Evolutionary conservation across 2,888 invertebrate species (phyloP).

Genomic region (Lycophotia porphyrea): DNA sequence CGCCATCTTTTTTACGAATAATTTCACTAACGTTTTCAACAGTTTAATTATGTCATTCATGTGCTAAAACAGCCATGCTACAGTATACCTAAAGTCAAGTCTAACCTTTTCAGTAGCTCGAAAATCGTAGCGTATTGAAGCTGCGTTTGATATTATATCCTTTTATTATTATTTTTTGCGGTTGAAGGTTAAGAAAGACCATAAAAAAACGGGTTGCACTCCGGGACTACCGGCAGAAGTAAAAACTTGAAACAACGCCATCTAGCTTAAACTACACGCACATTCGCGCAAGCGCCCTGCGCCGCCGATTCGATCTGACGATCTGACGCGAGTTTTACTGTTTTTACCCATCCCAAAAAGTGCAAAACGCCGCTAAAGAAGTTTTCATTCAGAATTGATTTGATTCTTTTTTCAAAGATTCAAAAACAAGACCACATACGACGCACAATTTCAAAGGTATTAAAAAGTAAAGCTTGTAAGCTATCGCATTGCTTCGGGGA

Average conservation of each 20-base stretch:
- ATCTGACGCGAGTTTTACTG: too few species aligned
- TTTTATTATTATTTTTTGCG: neutral
- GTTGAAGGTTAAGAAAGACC: neutral
- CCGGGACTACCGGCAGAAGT: too few species aligned
- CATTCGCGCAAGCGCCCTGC: too few species aligned
- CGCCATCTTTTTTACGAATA: neutral
- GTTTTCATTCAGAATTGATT: neutral
- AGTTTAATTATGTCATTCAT: neutral
- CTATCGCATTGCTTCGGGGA: constrained; percentile 22
- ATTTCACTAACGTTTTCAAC: too few species aligned
- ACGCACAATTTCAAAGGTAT: constrained; percentile 15
- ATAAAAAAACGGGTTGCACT: too few species aligned
- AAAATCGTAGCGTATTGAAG: neutral
- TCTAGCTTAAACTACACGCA: too few species aligned
- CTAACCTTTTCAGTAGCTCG: neutral
- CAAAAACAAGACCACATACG: constrained; percentile 17
- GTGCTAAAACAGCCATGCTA: neutral
- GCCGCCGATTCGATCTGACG: too few species aligned
- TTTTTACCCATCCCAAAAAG: too few species aligned
- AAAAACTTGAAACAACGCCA: too few species aligned
- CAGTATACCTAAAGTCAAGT: too few species aligned
- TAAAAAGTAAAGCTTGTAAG: constrained; percentile 17
- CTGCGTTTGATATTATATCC: neutral
- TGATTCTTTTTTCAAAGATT: constrained; percentile 3
- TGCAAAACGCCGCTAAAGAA: too few species aligned